Evolutionary conservation across 2,113 vertebrate genomes (phyloP).

Genomic region (Caracal caracal): DNA sequence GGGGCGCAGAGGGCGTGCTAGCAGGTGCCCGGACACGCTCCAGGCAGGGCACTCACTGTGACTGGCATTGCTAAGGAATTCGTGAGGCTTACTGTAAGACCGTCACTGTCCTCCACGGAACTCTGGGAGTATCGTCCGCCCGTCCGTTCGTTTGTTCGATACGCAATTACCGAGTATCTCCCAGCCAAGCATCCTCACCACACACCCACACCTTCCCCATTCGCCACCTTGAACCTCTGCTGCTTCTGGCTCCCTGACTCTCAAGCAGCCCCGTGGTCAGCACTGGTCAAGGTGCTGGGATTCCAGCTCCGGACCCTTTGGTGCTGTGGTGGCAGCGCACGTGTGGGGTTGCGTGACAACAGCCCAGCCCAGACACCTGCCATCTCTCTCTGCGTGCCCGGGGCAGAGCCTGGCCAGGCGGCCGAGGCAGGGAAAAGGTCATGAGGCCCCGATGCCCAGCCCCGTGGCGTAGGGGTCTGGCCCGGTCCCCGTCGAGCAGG

Average conservation of each 20-base stretch:
- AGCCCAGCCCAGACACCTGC: background rate
- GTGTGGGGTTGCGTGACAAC: no score
- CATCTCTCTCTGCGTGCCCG: background rate
- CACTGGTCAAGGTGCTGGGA: background rate
- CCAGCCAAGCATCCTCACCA: background rate
- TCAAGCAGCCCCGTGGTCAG: background rate
- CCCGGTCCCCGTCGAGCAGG: background rate
- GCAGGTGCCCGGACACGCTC: accelerated
- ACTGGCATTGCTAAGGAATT: accelerated
- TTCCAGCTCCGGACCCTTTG: no score
- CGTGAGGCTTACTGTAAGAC: background rate
- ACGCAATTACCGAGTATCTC: accelerated
- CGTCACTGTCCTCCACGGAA: background rate
- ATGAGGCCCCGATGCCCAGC: accelerated
- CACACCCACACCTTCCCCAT: accelerated
- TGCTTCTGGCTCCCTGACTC: background rate
- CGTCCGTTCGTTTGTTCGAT: background rate
- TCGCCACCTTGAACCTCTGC: background rate
- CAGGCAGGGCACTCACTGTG: no score
- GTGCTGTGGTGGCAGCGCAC: accelerated
- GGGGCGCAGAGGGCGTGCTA: background rate
- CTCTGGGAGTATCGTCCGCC: background rate
- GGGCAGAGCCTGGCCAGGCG: background rate
- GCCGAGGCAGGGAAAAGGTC: background rate
- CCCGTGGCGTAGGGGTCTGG: background rate